These are phyloP conservation scores for Gulo gulo DNA, from an alignment of 2,113 vertebrate species.

Conservation along the genomic window DNA sequence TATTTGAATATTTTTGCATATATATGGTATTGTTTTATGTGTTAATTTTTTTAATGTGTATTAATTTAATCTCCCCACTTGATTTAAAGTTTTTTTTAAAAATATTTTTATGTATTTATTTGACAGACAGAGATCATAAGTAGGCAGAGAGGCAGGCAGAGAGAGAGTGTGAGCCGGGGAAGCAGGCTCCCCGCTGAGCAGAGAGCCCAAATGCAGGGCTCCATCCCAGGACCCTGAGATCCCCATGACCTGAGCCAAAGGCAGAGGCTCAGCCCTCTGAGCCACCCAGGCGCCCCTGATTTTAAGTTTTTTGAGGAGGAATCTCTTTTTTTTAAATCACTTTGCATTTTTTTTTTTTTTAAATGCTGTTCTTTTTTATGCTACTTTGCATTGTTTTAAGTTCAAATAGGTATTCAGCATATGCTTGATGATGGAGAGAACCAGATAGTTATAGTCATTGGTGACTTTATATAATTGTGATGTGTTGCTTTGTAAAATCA, in stretches of 20 bases:
- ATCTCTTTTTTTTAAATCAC: background rate
- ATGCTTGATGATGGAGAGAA: background rate
- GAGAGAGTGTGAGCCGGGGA: too few relatives aligned
- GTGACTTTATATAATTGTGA: conserved; percentile 21
- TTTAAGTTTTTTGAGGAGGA: too few relatives aligned
- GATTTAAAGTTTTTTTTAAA: background rate
- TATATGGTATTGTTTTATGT: background rate
- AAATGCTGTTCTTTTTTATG: background rate
- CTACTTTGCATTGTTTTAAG: conserved; percentile 1
- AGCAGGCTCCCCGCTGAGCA: too few relatives aligned
- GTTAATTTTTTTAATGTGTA: background rate
- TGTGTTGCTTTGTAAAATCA: conserved; percentile 19
- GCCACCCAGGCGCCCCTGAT: too few relatives aligned
- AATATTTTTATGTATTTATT: too few relatives aligned
- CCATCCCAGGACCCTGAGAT: too few relatives aligned
- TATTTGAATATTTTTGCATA: conserved; percentile 31
- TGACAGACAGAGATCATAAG: too few relatives aligned
- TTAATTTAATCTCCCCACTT: background rate
- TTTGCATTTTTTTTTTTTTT: background rate
- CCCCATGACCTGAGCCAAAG: too few relatives aligned
- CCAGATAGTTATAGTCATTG: background rate
- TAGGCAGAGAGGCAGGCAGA: too few relatives aligned
- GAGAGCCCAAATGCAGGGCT: too few relatives aligned
- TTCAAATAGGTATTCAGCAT: background rate
- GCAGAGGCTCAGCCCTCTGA: too few relatives aligned